Base-by-base conservation (phyloP, 1,140 invertebrate genomes). In the Anthonomus grandis region DNA sequence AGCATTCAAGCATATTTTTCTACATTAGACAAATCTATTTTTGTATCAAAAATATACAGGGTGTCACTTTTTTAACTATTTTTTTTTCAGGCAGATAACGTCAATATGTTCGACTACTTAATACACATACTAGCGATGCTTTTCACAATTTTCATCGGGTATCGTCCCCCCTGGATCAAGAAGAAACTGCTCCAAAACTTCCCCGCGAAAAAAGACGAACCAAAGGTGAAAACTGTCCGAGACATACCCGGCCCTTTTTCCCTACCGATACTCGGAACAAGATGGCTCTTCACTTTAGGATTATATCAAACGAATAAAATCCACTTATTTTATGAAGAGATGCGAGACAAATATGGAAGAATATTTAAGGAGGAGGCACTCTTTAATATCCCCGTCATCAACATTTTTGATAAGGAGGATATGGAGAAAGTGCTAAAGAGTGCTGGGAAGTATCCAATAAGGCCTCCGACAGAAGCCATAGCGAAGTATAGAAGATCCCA, bases 391-490 rank as follows among this genome's bases (percentile, higher is more conserved):
- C 83, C 84, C 15, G 82, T 93, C 13, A 81, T 93, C 18, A 89
- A 85, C 55, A 71, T 94, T n/a, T 86, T 85, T 44, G 83, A 86
- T 22, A 77, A 83, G n/a, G 69, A 76, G 0, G 89, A 91, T 66
- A 85, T 94, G 55, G 89, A 92, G 66, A 81, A 83, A 46, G 84
- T 94, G 3, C 77, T 91, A 12, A 82, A 82, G 48, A 80, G 81
- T 23, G 79, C 79, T 1, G 85, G 85, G 24, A 84, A 83, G 64
- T 87, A 84, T 68, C 91, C 93, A 0, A 79, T 88, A 55, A 78
- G 93, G 22, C 89, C 91, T 19, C 86, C 89, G 18, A 90, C 90
- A 2, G 87, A 90, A 72, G 86, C 91, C 45, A 84, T 91, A 31
- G 83, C 85, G 6, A 78, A 85, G 64, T 93, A 93, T 70, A 79